Evolutionary conservation across 2,888 invertebrate species (phyloP).

Genomic region (Cataglyphis rosenhaueri): DNA sequence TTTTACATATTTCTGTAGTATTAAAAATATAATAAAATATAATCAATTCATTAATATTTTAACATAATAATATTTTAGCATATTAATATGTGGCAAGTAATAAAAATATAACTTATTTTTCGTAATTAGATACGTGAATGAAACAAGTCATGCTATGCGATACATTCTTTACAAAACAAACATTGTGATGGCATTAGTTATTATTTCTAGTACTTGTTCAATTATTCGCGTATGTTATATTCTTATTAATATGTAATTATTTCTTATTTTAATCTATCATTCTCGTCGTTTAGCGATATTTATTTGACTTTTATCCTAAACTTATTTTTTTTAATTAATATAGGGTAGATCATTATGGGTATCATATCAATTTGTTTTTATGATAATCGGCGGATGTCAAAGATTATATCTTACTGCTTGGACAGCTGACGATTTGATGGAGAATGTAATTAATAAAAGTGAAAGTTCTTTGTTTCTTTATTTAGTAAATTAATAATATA

Average conservation of each 20-base stretch:
- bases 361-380: constrained; percentile 3
- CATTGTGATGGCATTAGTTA: background rate
- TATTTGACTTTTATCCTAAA: background rate
- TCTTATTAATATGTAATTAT: background rate
- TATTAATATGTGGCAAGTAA: background rate
- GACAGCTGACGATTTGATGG: constrained; percentile 26
- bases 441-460: constrained; percentile 26
- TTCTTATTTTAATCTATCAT: background rate
- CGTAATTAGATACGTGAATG: background rate
- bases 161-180: background rate
- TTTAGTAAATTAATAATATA: background rate
- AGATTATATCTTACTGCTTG: constrained; percentile 23
- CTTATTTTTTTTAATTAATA: background rate
- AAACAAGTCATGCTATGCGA: background rate
- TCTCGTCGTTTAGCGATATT: background rate
- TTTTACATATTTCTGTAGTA: background rate
- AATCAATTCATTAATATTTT: background rate
- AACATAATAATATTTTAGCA: background rate
- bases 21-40: background rate
- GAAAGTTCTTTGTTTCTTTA: background rate
- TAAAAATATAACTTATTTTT: background rate
- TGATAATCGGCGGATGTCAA: constrained; percentile 3
- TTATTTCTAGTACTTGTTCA: background rate
- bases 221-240: constrained; percentile 9
- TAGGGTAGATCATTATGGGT: background rate